A percentile compares a stretch with the other conserved stretches of the same genome.
Conservation (phyloP, 2,797 vertebrate genomes). For the Mastacembelus armatus region DNA sequence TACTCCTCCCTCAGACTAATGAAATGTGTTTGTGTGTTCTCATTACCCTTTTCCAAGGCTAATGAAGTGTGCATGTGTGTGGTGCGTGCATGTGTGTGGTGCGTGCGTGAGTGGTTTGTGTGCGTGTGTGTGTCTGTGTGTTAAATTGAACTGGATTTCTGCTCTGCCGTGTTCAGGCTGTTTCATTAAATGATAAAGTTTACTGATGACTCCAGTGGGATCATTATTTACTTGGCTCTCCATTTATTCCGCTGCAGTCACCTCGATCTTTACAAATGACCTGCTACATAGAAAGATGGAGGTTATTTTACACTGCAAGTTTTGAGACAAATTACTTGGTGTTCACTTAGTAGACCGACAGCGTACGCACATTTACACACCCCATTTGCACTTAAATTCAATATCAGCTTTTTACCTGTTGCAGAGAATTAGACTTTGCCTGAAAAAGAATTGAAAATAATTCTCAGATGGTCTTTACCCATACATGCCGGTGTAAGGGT, state of each 20-base stretch:
- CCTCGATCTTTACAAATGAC: constrained; percentile 80
- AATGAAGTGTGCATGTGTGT: constrained; percentile 74
- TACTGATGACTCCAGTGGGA: constrained; percentile 79
- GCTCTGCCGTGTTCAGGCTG: constrained; percentile 73
- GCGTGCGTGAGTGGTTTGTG: constrained; percentile 65
- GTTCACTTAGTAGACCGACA: constrained; percentile 53
- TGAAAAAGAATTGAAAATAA: background rate
- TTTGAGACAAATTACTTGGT: constrained; percentile 61
- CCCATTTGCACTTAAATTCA: constrained; percentile 23
- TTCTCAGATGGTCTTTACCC: background rate
- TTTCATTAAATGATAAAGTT: constrained; percentile 86
- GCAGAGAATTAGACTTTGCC: background rate
- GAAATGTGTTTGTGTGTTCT: constrained; percentile 70
- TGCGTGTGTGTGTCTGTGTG: constrained; percentile 63
- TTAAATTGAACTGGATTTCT: constrained; percentile 77
- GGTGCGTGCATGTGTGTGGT: constrained; percentile 63
- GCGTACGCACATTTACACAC: constrained; percentile 44
- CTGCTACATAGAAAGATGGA: constrained; percentile 60
- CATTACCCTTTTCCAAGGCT: constrained; percentile 72
- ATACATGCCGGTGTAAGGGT: constrained; percentile 2
- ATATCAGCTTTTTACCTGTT: constrained; percentile 33
- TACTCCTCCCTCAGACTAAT: constrained; percentile 73
- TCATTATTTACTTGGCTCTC: constrained; percentile 78
- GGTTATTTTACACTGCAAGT: constrained; percentile 72
- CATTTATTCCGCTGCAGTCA: constrained; percentile 65